Evolutionary conservation across 2,113 vertebrate species (phyloP).

Genomic region (Calonectris borealis): DNA sequence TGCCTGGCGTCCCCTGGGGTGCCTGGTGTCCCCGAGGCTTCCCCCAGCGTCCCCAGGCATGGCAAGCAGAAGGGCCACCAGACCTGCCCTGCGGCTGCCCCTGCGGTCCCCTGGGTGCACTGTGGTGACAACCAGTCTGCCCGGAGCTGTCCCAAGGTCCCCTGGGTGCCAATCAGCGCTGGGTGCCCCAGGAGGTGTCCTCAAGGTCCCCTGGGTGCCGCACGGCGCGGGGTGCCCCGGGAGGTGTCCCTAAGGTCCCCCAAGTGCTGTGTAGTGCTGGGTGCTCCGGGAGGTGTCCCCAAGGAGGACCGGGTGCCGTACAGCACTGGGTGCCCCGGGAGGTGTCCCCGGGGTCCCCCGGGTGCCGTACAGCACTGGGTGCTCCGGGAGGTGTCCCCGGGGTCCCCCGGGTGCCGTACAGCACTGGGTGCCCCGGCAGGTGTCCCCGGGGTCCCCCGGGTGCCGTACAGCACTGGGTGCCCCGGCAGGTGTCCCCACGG

Average conservation of each 20-base stretch:
- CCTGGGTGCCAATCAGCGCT: no score
- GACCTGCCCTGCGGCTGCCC: background rate
- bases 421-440: background rate
- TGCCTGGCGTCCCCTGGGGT: background rate
- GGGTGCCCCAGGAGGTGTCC: background rate
- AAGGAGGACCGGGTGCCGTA: no score
- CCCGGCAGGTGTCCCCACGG: no score
- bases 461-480: rapidly evolving
- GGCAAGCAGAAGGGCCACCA: background rate
- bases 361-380: constrained; percentile 22
- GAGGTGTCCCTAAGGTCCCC: background rate
- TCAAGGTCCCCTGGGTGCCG: background rate
- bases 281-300: no score
- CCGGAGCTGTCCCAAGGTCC: background rate
- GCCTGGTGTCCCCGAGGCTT: background rate
- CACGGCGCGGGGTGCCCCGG: rapidly evolving
- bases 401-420: background rate
- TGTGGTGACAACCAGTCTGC: background rate
- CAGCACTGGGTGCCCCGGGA: no score
- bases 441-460: background rate
- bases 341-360: background rate
- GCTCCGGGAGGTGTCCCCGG: no score
- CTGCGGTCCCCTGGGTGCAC: background rate
- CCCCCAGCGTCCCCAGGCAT: background rate
- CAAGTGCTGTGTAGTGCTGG: background rate